Evolutionary conservation across 2,888 invertebrate genomes (phyloP), one percentile per base, ranked within the genome.

Genomic region (Panorpa germanica): DNA sequence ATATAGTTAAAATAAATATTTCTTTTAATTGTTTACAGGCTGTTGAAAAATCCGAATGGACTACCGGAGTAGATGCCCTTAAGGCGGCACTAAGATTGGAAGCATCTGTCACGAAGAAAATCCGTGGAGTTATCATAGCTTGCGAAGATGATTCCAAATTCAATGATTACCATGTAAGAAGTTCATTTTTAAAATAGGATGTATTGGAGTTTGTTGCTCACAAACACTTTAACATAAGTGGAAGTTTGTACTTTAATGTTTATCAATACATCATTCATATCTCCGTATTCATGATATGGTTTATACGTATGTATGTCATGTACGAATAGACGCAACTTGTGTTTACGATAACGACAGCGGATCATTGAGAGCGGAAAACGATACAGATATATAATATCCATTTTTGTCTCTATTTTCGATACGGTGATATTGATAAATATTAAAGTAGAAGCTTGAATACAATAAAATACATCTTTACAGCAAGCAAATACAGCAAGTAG

Each of bases 111-210:
- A 88, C 90, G 12, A 58, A 63, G 38, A 72, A 63, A 40, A 82
- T 86, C 48, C 63, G 69, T 12, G 54, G 59, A 0, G 70, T 86
- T 28, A 80, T 83, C 45, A 50, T 52, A 37, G 56, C 49, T 12
- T 85, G 86, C 48, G 85, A 85, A 48, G 50, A 53, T 4, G 46
- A 43, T 21, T 35, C 26, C 11, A 38, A 42, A 34, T 65, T 62
- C 55, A 80, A 81, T 44, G 81, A 85, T 46, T 85, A 82, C 51
- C 85, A 86, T 48, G 81, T 81, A 54, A 68, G 72, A 15, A 7
- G 6, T 14, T 17, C 11, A 10, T 35, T 24, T 23, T 19, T 19
- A 8, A 19, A 7, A 19, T 7, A n/a, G n/a, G n/a, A 19, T 19
- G 20, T 19, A 8, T 19, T n/a, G n/a, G n/a, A n/a, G n/a, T n/a